Evolutionary conservation across 1,140 invertebrate species (phyloP).

Genomic region (Tetranychus cinnabarinus): DNA sequence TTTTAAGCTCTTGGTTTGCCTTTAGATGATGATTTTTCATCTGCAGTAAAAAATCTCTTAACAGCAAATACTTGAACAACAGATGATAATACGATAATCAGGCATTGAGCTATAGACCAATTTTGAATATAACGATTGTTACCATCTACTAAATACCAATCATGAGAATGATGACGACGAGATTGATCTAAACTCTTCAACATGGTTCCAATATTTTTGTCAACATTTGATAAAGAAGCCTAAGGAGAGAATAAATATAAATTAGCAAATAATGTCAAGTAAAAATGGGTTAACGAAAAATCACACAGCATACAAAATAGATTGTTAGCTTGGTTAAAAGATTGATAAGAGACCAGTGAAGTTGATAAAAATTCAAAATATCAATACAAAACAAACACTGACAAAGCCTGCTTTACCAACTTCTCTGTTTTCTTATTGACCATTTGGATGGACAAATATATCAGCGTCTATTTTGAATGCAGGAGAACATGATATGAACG

Average conservation of each 20-base stretch:
- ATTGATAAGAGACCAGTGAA: too few species aligned
- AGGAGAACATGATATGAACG: not conserved
- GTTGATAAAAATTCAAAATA: too few species aligned
- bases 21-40: not conserved
- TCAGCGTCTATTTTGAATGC: not conserved
- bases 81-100: constrained; percentile 49
- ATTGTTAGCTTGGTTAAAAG: too few species aligned
- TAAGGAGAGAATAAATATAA: not conserved
- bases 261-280: not conserved
- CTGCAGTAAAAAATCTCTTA: constrained; percentile 41
- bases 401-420: too few species aligned
- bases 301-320: not conserved
- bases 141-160: constrained; percentile 49
- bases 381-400: too few species aligned
- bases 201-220: constrained; percentile 62
- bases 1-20: not conserved
- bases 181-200: constrained; percentile 52
- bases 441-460: not conserved
- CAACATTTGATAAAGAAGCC: constrained; percentile 38
- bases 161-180: constrained; percentile 45
- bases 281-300: not conserved
- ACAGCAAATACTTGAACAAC: constrained; percentile 64
- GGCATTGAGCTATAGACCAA: constrained; percentile 63
- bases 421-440: too few species aligned
- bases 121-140: constrained; percentile 63